Evolutionary conservation across 2,797 vertebrate species (phyloP).

Genomic region (Amphiprion clarkii): DNA sequence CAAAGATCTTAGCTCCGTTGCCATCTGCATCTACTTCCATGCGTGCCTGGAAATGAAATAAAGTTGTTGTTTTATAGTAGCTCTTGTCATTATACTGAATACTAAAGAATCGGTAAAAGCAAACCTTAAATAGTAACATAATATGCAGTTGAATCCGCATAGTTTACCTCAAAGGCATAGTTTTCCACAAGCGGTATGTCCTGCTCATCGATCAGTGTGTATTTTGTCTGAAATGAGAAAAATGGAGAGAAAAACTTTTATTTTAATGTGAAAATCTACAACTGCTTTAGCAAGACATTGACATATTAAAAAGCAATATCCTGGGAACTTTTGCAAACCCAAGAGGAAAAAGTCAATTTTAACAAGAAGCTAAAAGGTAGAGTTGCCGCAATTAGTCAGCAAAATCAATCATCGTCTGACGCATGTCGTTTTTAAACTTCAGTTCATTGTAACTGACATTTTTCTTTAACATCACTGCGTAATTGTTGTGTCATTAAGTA

Average conservation of each 20-base stretch:
- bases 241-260: not conserved
- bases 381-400: too few relatives aligned
- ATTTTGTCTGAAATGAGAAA: constrained; percentile 91
- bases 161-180: constrained; percentile 96
- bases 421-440: too few relatives aligned
- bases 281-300: not conserved
- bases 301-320: not conserved
- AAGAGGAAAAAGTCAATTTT: too few relatives aligned
- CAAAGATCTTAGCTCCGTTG: constrained; percentile 98
- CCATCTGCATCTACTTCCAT: constrained; percentile 99
- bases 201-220: constrained; percentile 97
- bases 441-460: too few relatives aligned
- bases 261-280: not conserved
- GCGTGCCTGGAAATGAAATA: constrained; percentile 87
- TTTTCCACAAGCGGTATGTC: constrained; percentile 99
- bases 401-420: too few relatives aligned
- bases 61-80: not conserved
- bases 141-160: not conserved
- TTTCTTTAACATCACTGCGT: too few relatives aligned
- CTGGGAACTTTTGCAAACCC: not conserved
- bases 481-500: too few relatives aligned
- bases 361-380: too few relatives aligned
- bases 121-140: not conserved
- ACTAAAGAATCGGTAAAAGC: not conserved
- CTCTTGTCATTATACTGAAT: not conserved